Evolutionary conservation across 1,140 invertebrate genomes (phyloP).

Genomic region (Philopotamus ludificatus): DNA sequence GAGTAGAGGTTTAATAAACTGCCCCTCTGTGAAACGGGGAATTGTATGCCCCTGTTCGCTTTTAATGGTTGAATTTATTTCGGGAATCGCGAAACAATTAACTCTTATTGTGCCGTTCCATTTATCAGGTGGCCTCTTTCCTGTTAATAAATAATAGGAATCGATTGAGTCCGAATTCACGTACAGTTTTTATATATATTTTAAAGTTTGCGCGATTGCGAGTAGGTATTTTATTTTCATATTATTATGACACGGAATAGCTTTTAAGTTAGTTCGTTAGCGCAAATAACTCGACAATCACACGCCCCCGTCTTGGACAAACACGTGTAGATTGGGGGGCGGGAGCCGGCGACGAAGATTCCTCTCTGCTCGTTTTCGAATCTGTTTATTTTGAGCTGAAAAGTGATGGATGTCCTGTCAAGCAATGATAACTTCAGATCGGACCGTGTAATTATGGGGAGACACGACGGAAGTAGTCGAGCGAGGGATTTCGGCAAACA

Average conservation of each 20-base stretch:
- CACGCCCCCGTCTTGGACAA: conserved; percentile 23
- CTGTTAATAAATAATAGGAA: no score
- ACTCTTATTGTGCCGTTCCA: no score
- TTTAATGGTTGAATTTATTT: no score
- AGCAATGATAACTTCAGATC: conserved; percentile 27
- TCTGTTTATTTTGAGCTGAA: conserved; percentile 37
- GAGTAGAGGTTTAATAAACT: neutral
- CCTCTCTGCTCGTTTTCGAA: conserved; percentile 21
- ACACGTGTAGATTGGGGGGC: conserved; percentile 27
- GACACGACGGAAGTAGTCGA: conserved; percentile 2
- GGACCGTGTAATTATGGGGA: conserved; percentile 36
- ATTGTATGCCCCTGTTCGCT: no score
- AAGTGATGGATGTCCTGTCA: conserved; percentile 40
- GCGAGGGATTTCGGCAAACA: neutral
- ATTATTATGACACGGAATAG: conserved; percentile 39
- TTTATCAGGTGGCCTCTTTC: no score
- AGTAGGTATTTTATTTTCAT: no score
- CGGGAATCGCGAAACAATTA: no score
- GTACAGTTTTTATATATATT: no score
- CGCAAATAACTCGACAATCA: conserved; percentile 25
- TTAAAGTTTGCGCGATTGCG: no score
- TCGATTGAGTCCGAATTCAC: no score
- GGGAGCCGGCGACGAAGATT: neutral
- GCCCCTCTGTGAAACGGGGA: neutral
- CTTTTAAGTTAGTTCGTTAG: conserved; percentile 36